Evolutionary conservation across 2,888 invertebrate species (phyloP), one percentile per base, ranked within the genome.

Genomic region (Acheta domesticus): DNA sequence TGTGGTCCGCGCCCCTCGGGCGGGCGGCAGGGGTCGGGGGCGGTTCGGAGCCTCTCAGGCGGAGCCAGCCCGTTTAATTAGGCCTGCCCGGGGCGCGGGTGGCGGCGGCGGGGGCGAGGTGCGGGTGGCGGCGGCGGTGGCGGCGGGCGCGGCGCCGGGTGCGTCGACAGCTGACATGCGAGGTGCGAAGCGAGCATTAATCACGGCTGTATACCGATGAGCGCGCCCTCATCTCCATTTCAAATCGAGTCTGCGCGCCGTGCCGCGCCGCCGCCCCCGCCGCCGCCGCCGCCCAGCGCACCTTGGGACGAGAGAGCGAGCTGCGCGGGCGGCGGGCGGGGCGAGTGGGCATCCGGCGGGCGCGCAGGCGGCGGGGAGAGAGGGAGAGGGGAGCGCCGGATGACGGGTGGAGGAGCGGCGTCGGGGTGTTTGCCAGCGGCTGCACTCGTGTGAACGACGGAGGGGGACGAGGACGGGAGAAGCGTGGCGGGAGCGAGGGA

Each of bases 121-220:
- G 62, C 62, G 62, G 62, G 62, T 62, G 62, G 62, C 2, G 62
- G 62, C 62, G 62, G 16, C 2, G 62, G 62, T 2, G 12, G 62
- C 62, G 62, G 16, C 62, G 62, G n/a, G 4, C 4, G 16, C 12
- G 14, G 12, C 5, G 14, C 62, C 16, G n/a, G 62, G 62, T 62
- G 62, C 62, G 62, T 36, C 36, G 36, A 62, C 62, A 62, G 62
- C 62, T 62, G 62, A 62, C 62, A 62, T 62, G 62, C 62, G 16
- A 62, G 62, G 62, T 62, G 62, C 62, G 62, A 62, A 62, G 62
- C 62, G 62, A 62, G 62, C 62, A 62, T 62, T 62, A 62, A 62
- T 62, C 62, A 62, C 62, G 62, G 62, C 62, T 36, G 36, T 36
- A 36, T 36, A 36, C 36, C 36, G 36, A 36, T 62, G 62, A 62